Base-by-base conservation (phyloP, 1,140 invertebrate species). In the Drosophila malerkotliana region DNA sequence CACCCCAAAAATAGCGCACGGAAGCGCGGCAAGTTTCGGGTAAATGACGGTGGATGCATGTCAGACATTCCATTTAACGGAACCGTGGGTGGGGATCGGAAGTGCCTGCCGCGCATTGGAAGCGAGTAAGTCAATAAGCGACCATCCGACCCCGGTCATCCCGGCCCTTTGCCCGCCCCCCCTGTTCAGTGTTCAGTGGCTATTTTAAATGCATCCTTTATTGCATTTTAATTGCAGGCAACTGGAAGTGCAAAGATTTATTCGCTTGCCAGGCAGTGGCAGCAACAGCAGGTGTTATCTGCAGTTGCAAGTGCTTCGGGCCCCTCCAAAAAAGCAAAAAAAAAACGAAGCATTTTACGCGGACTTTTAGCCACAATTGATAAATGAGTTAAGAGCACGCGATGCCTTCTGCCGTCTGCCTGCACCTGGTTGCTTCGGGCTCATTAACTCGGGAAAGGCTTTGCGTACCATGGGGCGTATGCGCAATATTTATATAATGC, bases 131-230 rank as follows among this genome's bases (percentile, higher is more conserved):
- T 77, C 69, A 79, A 79, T 78, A 77, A 72, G 53, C 26, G 14
- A 10, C 10, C 34, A 37, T 37, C 34, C 34, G 34, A 34, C 8
- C 34, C 34, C 34, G 10, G 10, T 3, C 34, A 12, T 10, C 32
- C 9, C 8, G 32, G 32, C 62, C 61, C 18, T 44, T 10, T 15
- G 55, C n/a, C 14, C 21, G 55, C n/a, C n/a, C 2, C 34, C 24
- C 28, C 18, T 18, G 18, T 18, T 18, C 18, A 18, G 18, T 63
- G 1, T 9, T 21, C 44, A 69, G 56, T 41, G 34, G 67, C 67
- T 12, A 69, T 71, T 71, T 37, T 87, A 88, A 87, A 88, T 87
- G 82, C 79, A 87, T 87, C 82, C 83, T 78, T 82, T 79, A 87
- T 87, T 88, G 82, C 66, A 83, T 79, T 87, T 87, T 87, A 87